phyloP scores from a whole-genome alignment of 1,140 invertebrate species.

The Danaus melanippus region DNA sequence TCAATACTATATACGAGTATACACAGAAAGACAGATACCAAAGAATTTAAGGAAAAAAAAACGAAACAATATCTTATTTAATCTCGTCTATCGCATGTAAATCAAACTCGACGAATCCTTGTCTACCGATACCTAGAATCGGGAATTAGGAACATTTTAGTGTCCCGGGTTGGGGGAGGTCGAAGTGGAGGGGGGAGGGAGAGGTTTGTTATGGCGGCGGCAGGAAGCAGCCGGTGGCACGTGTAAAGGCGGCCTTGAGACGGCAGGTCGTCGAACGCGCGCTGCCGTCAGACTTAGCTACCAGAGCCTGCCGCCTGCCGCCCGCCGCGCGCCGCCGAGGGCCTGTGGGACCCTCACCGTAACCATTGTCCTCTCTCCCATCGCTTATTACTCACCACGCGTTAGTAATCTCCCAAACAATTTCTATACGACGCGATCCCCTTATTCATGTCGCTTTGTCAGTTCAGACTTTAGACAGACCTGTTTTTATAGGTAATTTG shows the following conservation, averaged over 20 bases:
- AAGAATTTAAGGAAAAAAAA: no score
- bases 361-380: conserved; percentile 35
- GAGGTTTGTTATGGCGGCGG: conserved; percentile 66
- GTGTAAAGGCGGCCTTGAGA: conserved; percentile 68
- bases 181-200: conserved; percentile 37
- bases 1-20: no score
- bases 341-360: conserved; percentile 33
- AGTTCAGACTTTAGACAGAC: conserved; percentile 4
- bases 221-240: conserved; percentile 64
- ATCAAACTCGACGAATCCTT: conserved; percentile 20
- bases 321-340: conserved; percentile 24
- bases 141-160: conserved; percentile 30
- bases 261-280: conserved; percentile 62
- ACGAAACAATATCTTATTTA: conserved; percentile 3
- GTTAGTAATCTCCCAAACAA: conserved; percentile 3
- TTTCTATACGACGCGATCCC: conserved; percentile 1
- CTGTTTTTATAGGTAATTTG: conserved; percentile 3
- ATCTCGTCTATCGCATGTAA: conserved; percentile 14
- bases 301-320: conserved; percentile 22
- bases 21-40: no score
- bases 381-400: conserved; percentile 1
- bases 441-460: conserved; percentile 1
- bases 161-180: conserved; percentile 21
- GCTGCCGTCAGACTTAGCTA: conserved; percentile 34
- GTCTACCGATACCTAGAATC: conserved; percentile 27